Base-by-base conservation (phyloP, 2,888 invertebrate genomes). In the Liodrosophila aerea region DNA sequence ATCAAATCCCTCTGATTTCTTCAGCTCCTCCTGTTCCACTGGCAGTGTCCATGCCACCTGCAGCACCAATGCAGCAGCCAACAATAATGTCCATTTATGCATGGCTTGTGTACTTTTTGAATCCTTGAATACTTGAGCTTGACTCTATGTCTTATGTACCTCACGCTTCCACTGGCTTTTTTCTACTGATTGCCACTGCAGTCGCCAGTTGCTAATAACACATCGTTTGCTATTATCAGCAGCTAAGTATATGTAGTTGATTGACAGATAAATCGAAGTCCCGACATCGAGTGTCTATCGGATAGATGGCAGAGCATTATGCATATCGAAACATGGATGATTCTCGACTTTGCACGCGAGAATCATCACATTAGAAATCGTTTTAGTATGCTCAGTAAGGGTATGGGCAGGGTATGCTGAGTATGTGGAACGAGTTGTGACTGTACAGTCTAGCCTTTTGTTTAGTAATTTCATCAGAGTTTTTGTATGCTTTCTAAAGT, bases 201-300 rank as follows among this genome's bases (percentile, higher is more conserved):
- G 34, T 49, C 53, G 22, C 41, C 64, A 36, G 40, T 58, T 56
- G 57, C 39, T 62, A 67, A 70, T 73, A 67, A 64, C 52, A 41
- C 47, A 33, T 47, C 15, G 29, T 34, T 54, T 22, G 22, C 22
- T 12, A 58, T 70, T 62, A 58, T 54, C 70, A 47, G 56, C 22
- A 27, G 34, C 37, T 46, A 39, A 30, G 36, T 30, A 18, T 37
- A 12, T 53, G 34, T 18, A 44, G 43, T 16, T 44, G 22, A 18
- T 18, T 47, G 44, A 34, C 12, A 43, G 13, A 22, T 2, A 22
- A 22, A 22, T 22, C 22, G 22, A 5, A 22, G 22, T 22, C 22
- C 22, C 5, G 22, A 5, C 22, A 22, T 22, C 22, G 22, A 2
- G 3, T 22, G 3, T 22, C 22, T 4, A 22, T 4, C 3, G 22